Conservation (phyloP, 23 tunicate genomes). For the Halocynthia roretzi region DNA sequence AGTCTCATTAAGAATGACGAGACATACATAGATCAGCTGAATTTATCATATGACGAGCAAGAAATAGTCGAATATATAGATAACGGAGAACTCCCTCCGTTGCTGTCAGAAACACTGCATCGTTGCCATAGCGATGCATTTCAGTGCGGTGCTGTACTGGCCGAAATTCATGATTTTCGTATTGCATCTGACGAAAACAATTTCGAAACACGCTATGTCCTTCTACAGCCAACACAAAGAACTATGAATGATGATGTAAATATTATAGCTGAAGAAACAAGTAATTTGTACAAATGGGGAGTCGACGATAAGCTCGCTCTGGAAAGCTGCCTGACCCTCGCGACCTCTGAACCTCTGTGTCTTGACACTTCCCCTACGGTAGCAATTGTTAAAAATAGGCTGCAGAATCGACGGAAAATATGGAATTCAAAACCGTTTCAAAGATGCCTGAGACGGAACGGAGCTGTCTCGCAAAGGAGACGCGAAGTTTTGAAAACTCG, state of each 20-base stretch:
- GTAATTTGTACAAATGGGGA: slow-evolving; percentile 10
- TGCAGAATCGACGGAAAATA: slow-evolving; percentile 24
- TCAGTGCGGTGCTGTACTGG: slow-evolving; percentile 50
- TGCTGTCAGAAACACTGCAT: slow-evolving; percentile 36
- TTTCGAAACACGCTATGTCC: slow-evolving; percentile 49
- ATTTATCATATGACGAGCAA: slow-evolving; percentile 61
- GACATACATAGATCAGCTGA: slow-evolving; percentile 43
- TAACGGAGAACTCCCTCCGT: slow-evolving; percentile 80
- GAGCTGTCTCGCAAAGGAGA: slow-evolving; percentile 31
- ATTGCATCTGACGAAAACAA: slow-evolving; percentile 42
- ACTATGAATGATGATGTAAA: slow-evolving; percentile 27
- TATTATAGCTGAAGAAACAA: slow-evolving; percentile 17
- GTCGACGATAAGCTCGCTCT: slow-evolving; percentile 39
- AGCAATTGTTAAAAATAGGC: slow-evolving; percentile 51
- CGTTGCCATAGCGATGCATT: slow-evolving; percentile 28
- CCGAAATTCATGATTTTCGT: slow-evolving; percentile 74
- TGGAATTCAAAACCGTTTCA: slow-evolving; percentile 40
- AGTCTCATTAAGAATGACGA: slow-evolving; percentile 34
- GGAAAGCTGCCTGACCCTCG: slow-evolving; percentile 56
- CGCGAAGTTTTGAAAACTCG: slow-evolving; percentile 3
- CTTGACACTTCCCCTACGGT: slow-evolving; percentile 79
- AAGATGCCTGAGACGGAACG: slow-evolving; percentile 39
- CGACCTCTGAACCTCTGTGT: slow-evolving; percentile 86
- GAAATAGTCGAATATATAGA: slow-evolving; percentile 75
- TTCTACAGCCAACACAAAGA: slow-evolving; percentile 78